A percentile compares a stretch with the other conserved stretches of the same genome.
phyloP scores from a whole-genome alignment of 2,888 invertebrate species.

The Griposia aprilina region DNA sequence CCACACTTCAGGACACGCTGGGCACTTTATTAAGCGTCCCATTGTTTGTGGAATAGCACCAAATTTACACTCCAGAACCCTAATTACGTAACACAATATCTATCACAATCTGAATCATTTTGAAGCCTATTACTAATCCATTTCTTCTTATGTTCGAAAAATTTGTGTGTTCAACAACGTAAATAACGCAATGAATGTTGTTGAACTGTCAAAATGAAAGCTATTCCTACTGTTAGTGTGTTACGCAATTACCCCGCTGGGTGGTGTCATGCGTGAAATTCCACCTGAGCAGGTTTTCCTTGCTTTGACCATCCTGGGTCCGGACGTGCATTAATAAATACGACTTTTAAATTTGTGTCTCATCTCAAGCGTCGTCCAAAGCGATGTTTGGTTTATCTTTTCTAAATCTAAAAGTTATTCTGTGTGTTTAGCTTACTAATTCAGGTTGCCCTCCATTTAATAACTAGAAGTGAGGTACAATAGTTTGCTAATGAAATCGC shows the following conservation, averaged over 20 bases:
- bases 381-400: conserved; percentile 2
- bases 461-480: conserved; percentile 20
- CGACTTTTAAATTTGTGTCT: not conserved
- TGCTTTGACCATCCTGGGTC: not conserved
- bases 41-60: too few relatives aligned
- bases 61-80: not conserved
- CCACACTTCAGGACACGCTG: too few relatives aligned
- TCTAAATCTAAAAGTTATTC: conserved; percentile 25
- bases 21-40: too few relatives aligned
- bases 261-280: not conserved
- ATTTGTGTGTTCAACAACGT: too few relatives aligned
- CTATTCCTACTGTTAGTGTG: too few relatives aligned
- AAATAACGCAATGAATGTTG: too few relatives aligned
- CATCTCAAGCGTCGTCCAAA: not conserved
- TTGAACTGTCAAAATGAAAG: too few relatives aligned
- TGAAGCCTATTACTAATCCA: too few relatives aligned
- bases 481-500: conserved; percentile 44
- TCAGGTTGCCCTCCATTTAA: conserved; percentile 17
- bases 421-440: conserved; percentile 12
- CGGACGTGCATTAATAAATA: not conserved
- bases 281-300: not conserved
- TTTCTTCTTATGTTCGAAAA: too few relatives aligned
- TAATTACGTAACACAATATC: too few relatives aligned
- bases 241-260: too few relatives aligned
- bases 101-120: too few relatives aligned